Percentiles rank a stretch among this genome's conserved stretches.
Conservation (phyloP, 2,113 vertebrate genomes). For the Lophura nycthemera region DNA sequence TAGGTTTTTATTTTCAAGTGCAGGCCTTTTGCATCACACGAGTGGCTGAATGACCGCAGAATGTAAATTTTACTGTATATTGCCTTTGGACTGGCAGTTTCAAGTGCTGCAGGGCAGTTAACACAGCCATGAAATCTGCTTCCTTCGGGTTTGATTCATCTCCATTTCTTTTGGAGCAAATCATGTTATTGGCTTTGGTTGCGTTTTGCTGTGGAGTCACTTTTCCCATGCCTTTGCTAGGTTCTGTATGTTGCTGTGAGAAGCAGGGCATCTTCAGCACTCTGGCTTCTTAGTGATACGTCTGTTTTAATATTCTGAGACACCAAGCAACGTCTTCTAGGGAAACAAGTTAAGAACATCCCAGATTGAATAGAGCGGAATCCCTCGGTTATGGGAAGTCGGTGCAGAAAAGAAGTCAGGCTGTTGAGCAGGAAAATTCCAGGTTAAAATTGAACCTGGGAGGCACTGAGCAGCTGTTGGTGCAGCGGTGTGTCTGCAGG, state of each 20-base stretch:
- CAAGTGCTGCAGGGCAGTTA: slow-evolving; percentile 27
- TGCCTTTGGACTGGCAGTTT: slow-evolving; percentile 42
- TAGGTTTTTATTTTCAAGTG: slow-evolving; percentile 41
- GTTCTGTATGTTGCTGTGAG: not conserved
- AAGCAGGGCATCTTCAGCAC: not conserved
- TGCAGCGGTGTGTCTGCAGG: not conserved
- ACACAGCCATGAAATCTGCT: not conserved
- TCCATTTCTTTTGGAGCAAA: slow-evolving; percentile 31
- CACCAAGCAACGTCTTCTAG: not conserved
- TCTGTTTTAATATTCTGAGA: not conserved
- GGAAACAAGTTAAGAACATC: not conserved
- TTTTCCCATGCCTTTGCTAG: slow-evolving; percentile 19
- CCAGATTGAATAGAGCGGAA: slow-evolving; percentile 7
- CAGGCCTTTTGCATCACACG: slow-evolving; percentile 3
- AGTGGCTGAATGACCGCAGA: slow-evolving; percentile 33
- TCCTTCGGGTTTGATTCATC: slow-evolving; percentile 14
- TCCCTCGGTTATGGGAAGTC: not conserved
- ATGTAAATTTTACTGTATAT: slow-evolving; percentile 30
- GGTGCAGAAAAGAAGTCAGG: not conserved
- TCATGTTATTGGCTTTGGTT: slow-evolving; percentile 15
- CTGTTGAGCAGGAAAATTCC: not conserved
- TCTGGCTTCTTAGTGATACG: not conserved
- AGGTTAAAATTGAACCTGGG: slow-evolving; percentile 25
- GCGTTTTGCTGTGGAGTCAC: slow-evolving; percentile 3
- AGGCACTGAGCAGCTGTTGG: not conserved